These are phyloP conservation scores for Leptinotarsa defecta DNA, from an alignment of 1,140 invertebrate genomes.

Conservation along the genomic window DNA sequence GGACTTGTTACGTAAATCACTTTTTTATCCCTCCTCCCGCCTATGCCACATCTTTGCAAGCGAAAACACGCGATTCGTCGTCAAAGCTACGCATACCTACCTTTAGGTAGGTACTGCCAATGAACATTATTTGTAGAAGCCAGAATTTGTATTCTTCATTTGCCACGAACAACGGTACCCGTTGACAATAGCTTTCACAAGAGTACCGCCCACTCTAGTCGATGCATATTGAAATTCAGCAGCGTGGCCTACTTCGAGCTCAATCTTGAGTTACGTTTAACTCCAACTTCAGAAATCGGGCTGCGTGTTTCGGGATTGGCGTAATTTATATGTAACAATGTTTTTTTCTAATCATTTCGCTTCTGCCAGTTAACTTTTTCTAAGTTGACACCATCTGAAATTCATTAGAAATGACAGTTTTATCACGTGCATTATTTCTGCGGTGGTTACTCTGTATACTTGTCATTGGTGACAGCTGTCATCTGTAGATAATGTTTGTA, in stretches of 20 bases:
- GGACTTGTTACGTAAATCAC: no score
- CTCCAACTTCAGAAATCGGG: no score
- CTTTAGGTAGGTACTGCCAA: background rate
- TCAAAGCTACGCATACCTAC: background rate
- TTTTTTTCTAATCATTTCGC: no score
- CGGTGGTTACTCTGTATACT: no score
- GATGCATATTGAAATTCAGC: slow-evolving; percentile 3
- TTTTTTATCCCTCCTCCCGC: background rate
- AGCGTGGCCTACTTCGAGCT: background rate
- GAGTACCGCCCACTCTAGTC: background rate
- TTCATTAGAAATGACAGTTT: no score
- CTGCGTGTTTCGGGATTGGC: no score
- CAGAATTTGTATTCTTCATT: background rate
- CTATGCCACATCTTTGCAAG: background rate
- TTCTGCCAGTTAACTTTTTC: no score
- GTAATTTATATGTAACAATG: no score
- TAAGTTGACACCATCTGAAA: no score
- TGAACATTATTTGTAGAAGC: slow-evolving; percentile 1
- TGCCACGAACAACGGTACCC: background rate
- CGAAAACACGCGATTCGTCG: background rate
- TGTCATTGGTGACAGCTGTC: no score
- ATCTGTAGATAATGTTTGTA: no score
- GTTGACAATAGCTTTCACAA: slow-evolving; percentile 2
- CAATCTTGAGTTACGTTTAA: background rate
- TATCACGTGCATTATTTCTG: no score